A percentile compares a stretch with the other conserved stretches of the same genome.
Evolutionary conservation across 2,888 invertebrate genomes (phyloP).

Genomic region (Augiades crinisus): DNA sequence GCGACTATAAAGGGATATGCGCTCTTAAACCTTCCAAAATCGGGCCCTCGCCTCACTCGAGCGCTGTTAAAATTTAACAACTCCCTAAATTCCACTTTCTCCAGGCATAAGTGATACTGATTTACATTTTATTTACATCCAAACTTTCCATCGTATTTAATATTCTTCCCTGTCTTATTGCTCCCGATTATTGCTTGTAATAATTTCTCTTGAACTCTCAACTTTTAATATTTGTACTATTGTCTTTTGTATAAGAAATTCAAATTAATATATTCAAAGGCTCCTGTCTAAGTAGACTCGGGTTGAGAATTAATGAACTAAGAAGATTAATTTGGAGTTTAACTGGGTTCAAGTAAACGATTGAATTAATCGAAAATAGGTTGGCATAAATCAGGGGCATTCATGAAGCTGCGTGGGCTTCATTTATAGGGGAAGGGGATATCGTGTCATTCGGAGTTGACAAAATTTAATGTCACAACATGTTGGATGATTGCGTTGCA

Average conservation of each 20-base stretch:
- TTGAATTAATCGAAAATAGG: conserved; percentile 35
- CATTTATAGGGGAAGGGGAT: background rate
- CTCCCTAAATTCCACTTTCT: conserved; percentile 43
- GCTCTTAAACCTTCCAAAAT: conserved; percentile 37
- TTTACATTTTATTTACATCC: conserved; percentile 44
- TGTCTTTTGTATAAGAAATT: conserved; percentile 14
- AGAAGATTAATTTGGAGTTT: conserved; percentile 47
- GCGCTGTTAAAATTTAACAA: conserved; percentile 59
- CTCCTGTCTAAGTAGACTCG: conserved; percentile 35
- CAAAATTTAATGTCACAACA: too few species aligned
- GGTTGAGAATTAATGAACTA: conserved; percentile 49
- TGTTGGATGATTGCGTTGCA: too few species aligned
- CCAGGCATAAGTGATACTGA: conserved; percentile 37
- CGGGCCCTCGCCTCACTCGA: conserved; percentile 40
- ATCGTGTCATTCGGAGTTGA: background rate
- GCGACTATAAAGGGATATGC: conserved; percentile 23
- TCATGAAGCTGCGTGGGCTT: background rate
- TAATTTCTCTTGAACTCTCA: conserved; percentile 5
- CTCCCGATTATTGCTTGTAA: conserved; percentile 1
- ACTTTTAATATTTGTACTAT: conserved; percentile 12
- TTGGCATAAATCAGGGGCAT: background rate
- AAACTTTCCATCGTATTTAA: conserved; percentile 23
- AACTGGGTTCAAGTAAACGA: conserved; percentile 44
- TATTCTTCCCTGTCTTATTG: conserved; percentile 15
- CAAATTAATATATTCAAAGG: conserved; percentile 30